phyloP scores from a whole-genome alignment of 2,888 invertebrate species.

The Eristalis pertinax region DNA sequence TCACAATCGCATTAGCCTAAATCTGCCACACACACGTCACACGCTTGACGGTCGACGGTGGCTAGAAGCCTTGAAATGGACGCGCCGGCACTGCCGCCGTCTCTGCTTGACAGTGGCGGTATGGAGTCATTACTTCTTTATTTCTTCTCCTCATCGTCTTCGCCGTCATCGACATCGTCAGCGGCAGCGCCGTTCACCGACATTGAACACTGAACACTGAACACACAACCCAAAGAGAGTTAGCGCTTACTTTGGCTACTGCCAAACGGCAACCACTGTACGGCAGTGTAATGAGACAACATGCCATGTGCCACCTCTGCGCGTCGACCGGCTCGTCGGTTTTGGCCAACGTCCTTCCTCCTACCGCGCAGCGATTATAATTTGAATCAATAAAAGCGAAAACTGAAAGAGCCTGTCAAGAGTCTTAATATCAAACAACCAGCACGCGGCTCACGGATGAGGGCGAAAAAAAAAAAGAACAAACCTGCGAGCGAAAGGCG shows the following conservation, averaged over 20 bases:
- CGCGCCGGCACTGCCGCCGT: slow-evolving; percentile 1
- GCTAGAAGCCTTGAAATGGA: slow-evolving; percentile 67
- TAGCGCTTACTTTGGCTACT: neutral
- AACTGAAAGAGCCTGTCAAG: slow-evolving; percentile 32
- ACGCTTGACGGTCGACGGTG: slow-evolving; percentile 9
- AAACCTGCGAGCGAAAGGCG: neutral
- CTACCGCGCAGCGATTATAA: slow-evolving; percentile 24
- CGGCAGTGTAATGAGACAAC: slow-evolving; percentile 15
- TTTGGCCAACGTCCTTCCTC: slow-evolving; percentile 23
- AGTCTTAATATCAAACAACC: slow-evolving; percentile 19
- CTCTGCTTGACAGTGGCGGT: slow-evolving; percentile 42
- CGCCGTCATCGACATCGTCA: slow-evolving; percentile 3
- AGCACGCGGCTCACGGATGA: neutral
- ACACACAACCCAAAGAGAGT: slow-evolving; percentile 37
- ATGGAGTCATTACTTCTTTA: slow-evolving; percentile 1
- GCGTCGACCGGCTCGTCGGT: slow-evolving; percentile 1
- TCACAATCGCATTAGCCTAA: slow-evolving; percentile 72
- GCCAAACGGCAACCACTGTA: slow-evolving; percentile 3
- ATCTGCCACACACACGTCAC: slow-evolving; percentile 66
- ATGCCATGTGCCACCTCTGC: slow-evolving; percentile 37
- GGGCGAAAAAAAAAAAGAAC: slow-evolving; percentile 1
- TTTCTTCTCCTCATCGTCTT: slow-evolving; percentile 6
- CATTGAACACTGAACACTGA: slow-evolving; percentile 68
- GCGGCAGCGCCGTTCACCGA: slow-evolving; percentile 34
- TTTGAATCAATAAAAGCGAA: slow-evolving; percentile 63